Conservation (phyloP, 2,888 invertebrate species). For the Orthosia cruda region DNA sequence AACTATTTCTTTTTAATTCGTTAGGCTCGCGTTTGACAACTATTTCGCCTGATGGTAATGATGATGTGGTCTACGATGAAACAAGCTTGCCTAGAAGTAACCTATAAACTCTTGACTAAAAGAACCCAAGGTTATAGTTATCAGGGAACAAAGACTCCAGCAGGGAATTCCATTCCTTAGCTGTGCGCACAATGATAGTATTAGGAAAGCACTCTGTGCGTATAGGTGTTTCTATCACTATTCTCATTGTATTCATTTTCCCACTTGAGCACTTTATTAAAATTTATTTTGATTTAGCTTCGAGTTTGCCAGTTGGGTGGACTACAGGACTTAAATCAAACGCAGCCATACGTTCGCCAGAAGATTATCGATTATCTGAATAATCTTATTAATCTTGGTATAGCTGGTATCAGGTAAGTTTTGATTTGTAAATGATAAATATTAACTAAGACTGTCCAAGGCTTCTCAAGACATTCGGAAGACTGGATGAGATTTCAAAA, state of each 20-base stretch:
- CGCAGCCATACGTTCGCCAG: constrained; percentile 92
- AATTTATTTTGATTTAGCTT: constrained; percentile 79
- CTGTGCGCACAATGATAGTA: no score
- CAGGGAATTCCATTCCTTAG: no score
- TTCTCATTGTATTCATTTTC: not conserved
- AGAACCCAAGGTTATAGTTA: no score
- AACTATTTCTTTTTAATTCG: no score
- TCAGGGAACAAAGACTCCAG: no score
- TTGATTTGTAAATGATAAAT: not conserved
- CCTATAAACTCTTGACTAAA: no score
- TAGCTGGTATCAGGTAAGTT: constrained; percentile 93
- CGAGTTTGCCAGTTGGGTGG: constrained; percentile 94
- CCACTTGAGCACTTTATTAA: not conserved
- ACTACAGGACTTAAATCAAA: constrained; percentile 95
- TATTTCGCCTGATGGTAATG: no score
- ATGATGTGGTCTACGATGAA: no score
- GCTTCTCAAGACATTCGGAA: not conserved
- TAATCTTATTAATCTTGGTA: constrained; percentile 92
- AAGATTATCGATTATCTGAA: constrained; percentile 93
- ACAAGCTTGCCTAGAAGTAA: no score
- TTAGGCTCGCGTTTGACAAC: no score
- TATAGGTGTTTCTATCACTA: not conserved
- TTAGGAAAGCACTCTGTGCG: no score
- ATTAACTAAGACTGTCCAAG: not conserved
- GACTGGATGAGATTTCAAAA: not conserved